Evolutionary conservation across 2,888 invertebrate genomes (phyloP).

Genomic region (Cryptosula pallasiana): DNA sequence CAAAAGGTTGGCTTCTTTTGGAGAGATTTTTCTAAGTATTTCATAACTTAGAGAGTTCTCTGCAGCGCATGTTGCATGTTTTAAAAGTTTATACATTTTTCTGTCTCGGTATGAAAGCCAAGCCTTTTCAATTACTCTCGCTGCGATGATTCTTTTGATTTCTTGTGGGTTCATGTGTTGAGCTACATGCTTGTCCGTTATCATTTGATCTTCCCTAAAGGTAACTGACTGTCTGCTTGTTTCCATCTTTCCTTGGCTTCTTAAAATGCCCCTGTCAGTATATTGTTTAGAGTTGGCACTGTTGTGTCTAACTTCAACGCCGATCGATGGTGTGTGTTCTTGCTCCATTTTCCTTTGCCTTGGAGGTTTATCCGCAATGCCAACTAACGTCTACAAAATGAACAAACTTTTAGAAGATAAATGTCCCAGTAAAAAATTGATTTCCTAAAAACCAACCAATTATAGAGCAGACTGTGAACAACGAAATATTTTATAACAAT

Average conservation of each 20-base stretch:
- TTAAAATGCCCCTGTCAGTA: not conserved
- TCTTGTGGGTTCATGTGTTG: constrained; percentile 12
- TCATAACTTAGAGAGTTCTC: constrained; percentile 50
- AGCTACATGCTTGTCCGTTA: not conserved
- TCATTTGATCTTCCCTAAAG: not conserved
- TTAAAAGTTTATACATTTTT: constrained; percentile 51
- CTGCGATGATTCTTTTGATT: constrained; percentile 33
- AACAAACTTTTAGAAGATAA: too few relatives aligned
- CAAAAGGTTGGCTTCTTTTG: constrained; percentile 48
- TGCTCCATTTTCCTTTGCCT: too few relatives aligned
- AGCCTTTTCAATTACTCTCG: constrained; percentile 43
- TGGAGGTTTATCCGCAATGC: too few relatives aligned
- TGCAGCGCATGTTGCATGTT: constrained; percentile 52
- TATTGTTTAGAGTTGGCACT: not conserved
- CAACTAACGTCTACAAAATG: too few relatives aligned
- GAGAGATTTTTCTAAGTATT: constrained; percentile 48
- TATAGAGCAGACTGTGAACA: too few relatives aligned
- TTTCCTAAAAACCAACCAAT: too few relatives aligned
- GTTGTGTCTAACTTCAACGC: not conserved
- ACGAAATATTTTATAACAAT: too few relatives aligned
- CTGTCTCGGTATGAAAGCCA: constrained; percentile 49
- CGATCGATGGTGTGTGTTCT: too few relatives aligned
- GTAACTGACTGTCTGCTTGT: constrained; percentile 19
- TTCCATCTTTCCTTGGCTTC: not conserved
- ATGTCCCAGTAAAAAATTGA: too few relatives aligned